Base-by-base conservation (phyloP, 2,888 invertebrate species). In the Himalopsyche tibetana region DNA sequence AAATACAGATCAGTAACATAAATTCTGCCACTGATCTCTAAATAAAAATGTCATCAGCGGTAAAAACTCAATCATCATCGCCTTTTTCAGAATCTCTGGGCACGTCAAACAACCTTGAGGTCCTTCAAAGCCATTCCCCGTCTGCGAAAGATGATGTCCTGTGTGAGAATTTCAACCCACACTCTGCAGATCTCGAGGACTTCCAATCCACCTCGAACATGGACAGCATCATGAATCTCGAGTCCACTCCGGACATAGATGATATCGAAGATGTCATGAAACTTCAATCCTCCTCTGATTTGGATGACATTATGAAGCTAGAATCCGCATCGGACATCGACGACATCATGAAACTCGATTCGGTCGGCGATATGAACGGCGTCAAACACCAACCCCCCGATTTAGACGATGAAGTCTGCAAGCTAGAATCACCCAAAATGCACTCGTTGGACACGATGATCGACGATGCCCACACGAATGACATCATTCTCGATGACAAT, bases 41-140 rank as follows among this genome's bases (percentile, higher is more conserved):
- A 45, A 45, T 11, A 45, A 45, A 45, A 45, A 45, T 45, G 6
- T 45, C 11, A 11, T 9, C 6, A 8, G 2, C 45, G 45, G n/a
- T 28, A 40, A 63, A 83, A 51, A n/a, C 4, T 51, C 9, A 51
- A 82, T n/a, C 11, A 82, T n/a, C 4, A 55, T 51, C 55, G 38
- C 1, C 51, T 80, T 55, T 80, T 87, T 56, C 84, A 87, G 87
- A 87, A 36, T 42, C 69, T 36, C 83, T 56, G 19, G 81, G 81
- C 63, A 40, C 81, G 17, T 63, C 84, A 4, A 87, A 87, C 42
- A 83, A 84, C 19, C 84, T 84, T 40, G 80, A 87, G 8, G 56
- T 79, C 11, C 38, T 19, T 80, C 40, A 51, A 55, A 69, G 42
- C 42, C 80, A 36, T 42, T 56, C 45, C 82, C 83, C 19, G 4